Evolutionary conservation across 2,888 invertebrate genomes (phyloP), one percentile per base, ranked within the genome.

Genomic region (Steinernema hermaphroditum): DNA sequence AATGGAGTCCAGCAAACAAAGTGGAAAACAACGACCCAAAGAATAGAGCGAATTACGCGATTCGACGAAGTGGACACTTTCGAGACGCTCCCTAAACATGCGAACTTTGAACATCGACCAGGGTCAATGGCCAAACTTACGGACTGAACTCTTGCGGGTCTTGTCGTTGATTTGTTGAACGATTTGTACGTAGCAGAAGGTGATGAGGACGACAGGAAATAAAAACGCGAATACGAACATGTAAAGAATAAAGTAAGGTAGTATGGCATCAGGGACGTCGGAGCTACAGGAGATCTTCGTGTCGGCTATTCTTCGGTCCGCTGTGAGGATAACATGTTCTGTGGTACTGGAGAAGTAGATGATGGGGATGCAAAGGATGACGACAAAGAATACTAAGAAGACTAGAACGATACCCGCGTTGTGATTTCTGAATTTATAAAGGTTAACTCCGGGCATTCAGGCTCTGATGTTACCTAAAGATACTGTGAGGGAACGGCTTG

Each of bases 161-260:
- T 37, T 62, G 16, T 46, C 22, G 69, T 76, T 62, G 34, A 79
- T 32, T 62, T 82, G 79, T 34, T 79, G 81, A 12, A 79, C 81
- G 22, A 79, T 68, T 34, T 79, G 80, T 46, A 77, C 74, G 43
- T 79, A 79, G 50, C 79, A 79, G 6, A 80, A 44, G 16, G 81
- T 71, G 24, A 79, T 80, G 62, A 81, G 68, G 19, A 82, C 19
- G 8, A 70, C 69, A n/a, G 79, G 79, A 9, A 80, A 50, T 12
- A 79, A 71, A 44, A 80, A 79, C 9, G 80, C 79, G 29, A 82
- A 74, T 22, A 76, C 68, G 50, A 82, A 79, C 81, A 81, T 81
- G 71, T 81, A 81, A 46, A 69, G 46, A 44, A 81, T 73, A 57
- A 78, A 78, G 49, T 57, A 71, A 22, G 73, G 69, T 74, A 78